These are phyloP conservation scores for Aspidoscelis tigris DNA, from an alignment of 2,113 vertebrate species.

Conservation along the genomic window DNA sequence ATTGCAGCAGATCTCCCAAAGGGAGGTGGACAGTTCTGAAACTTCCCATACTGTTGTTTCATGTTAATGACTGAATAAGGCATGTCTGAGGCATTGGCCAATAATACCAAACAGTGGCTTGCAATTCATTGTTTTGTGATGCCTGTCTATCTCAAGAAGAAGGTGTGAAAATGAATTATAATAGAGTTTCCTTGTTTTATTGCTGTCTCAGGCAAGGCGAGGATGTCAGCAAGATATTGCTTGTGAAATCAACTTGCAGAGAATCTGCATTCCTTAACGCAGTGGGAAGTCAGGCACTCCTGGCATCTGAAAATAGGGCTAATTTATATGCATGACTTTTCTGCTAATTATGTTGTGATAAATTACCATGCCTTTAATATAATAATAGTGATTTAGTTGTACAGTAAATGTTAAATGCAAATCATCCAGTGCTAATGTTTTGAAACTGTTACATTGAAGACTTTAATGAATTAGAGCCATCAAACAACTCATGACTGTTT, in stretches of 20 bases:
- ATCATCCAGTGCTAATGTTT: constrained; percentile 61
- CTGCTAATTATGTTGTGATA: constrained; percentile 62
- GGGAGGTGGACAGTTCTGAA: background rate
- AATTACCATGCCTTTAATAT: constrained; percentile 61
- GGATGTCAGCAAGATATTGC: constrained; percentile 16
- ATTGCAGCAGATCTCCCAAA: no score
- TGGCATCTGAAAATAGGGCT: constrained; percentile 48
- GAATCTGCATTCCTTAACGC: constrained; percentile 17
- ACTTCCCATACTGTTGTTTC: background rate
- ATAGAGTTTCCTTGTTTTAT: background rate
- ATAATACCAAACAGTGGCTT: background rate
- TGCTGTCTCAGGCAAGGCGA: background rate
- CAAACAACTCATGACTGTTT: constrained; percentile 53
- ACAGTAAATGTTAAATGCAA: constrained; percentile 59
- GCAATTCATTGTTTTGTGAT: background rate
- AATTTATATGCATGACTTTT: constrained; percentile 59
- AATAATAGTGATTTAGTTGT: constrained; percentile 49
- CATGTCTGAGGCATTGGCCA: background rate
- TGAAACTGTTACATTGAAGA: constrained; percentile 60
- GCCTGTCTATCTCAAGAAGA: background rate
- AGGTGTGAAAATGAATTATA: background rate
- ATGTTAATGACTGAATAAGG: background rate
- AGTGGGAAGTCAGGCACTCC: constrained; percentile 32
- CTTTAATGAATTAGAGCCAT: constrained; percentile 60
- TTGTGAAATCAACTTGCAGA: constrained; percentile 23